phyloP scores from a whole-genome alignment of 2,888 invertebrate species.

The Oscheius sp. region DNA sequence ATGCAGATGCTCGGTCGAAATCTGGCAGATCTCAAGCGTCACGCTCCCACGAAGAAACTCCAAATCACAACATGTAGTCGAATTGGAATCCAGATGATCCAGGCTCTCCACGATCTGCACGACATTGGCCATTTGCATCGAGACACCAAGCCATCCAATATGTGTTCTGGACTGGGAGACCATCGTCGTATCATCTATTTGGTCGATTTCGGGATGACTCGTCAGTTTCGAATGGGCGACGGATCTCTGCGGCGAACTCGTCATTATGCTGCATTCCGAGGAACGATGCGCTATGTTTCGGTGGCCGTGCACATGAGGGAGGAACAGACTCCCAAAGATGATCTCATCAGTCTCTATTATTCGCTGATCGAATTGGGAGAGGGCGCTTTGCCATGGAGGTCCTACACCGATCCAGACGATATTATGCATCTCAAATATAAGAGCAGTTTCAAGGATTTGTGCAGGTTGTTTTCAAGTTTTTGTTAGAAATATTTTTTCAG shows the following conservation, averaged over 20 bases:
- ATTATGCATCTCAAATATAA: slow-evolving; percentile 49
- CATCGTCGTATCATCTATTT: slow-evolving; percentile 53
- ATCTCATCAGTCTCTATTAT: slow-evolving; percentile 60
- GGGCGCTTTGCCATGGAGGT: slow-evolving; percentile 61
- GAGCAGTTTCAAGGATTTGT: slow-evolving; percentile 7
- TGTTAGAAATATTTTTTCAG: not conserved
- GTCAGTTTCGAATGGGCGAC: slow-evolving; percentile 40
- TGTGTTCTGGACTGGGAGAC: slow-evolving; percentile 57
- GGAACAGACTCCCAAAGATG: slow-evolving; percentile 59
- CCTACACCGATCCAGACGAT: slow-evolving; percentile 52
- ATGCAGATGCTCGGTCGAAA: slow-evolving; percentile 67
- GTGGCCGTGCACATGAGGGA: slow-evolving; percentile 60
- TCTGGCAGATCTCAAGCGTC: slow-evolving; percentile 57
- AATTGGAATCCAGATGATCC: slow-evolving; percentile 56
- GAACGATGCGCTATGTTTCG: slow-evolving; percentile 65
- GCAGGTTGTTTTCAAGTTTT: not conserved
- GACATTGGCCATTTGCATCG: slow-evolving; percentile 61
- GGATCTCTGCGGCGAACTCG: slow-evolving; percentile 58
- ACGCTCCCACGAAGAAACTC: slow-evolving; percentile 39
- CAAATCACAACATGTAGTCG: slow-evolving; percentile 39
- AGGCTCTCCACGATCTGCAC: slow-evolving; percentile 58
- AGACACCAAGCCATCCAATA: slow-evolving; percentile 66
- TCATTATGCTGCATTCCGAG: slow-evolving; percentile 65
- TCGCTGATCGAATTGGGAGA: slow-evolving; percentile 59
- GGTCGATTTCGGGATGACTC: slow-evolving; percentile 66